A percentile compares a stretch with the other conserved stretches of the same genome.
Conservation (phyloP, 2,888 invertebrate species). For the Aelia acuminata region DNA sequence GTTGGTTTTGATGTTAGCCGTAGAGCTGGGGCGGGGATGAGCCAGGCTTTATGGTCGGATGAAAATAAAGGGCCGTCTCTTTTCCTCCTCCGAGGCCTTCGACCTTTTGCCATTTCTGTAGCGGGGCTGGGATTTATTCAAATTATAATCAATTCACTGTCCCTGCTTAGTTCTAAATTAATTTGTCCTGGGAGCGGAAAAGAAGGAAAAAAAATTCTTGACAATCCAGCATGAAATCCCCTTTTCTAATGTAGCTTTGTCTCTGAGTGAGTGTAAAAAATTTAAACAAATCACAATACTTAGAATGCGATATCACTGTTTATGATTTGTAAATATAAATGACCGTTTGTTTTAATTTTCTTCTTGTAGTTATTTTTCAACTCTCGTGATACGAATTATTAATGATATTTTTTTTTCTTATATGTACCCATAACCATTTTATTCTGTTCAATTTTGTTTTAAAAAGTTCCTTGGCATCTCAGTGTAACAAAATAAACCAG, state of each 20-base stretch:
- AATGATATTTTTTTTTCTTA: no score
- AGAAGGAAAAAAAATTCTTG: not conserved
- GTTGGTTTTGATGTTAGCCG: not conserved
- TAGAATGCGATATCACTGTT: no score
- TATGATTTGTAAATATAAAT: no score
- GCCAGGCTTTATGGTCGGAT: conserved; percentile 18
- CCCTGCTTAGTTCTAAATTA: not conserved
- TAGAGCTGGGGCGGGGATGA: not conserved
- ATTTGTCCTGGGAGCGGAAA: not conserved
- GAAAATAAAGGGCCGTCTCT: conserved; percentile 19
- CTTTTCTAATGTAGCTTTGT: not conserved
- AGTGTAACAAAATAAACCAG: no score
- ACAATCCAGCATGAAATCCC: not conserved
- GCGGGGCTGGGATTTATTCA: not conserved
- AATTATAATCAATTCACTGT: conserved; percentile 21
- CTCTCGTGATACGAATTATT: no score
- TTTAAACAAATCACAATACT: no score
- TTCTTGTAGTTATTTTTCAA: no score
- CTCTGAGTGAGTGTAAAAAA: no score
- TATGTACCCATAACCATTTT: no score
- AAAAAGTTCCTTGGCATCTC: no score
- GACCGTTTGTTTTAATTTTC: no score
- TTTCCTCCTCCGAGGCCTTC: not conserved
- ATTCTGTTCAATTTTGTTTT: no score
- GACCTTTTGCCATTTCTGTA: conserved; percentile 6